Percentiles rank a stretch among this genome's conserved stretches.
Evolutionary conservation across 1,140 invertebrate species (phyloP).

Genomic region (Anastrepha ludens): DNA sequence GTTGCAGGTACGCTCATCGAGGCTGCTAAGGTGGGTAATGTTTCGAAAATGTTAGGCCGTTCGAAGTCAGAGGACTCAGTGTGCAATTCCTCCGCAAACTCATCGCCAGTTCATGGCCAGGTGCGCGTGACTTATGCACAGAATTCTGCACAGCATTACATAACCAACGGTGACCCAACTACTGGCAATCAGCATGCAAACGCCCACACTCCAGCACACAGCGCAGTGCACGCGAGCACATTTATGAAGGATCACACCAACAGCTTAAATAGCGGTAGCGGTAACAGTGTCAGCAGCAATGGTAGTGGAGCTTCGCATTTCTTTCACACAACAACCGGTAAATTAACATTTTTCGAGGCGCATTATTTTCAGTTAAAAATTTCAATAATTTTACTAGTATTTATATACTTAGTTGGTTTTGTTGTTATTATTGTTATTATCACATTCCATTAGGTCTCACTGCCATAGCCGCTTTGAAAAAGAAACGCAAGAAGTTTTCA

Average conservation of each 20-base stretch:
- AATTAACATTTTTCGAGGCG: not conserved
- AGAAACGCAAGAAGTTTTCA: constrained; percentile 87
- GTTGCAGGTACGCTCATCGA: constrained; percentile 85
- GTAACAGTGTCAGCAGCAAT: constrained; percentile 25
- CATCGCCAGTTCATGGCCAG: constrained; percentile 68
- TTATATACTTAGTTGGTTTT: too few species aligned
- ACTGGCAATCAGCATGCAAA: not conserved
- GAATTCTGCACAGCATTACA: constrained; percentile 63
- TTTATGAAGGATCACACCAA: constrained; percentile 32
- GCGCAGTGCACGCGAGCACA: not conserved
- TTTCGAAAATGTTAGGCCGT: constrained; percentile 84
- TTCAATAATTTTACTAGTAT: too few species aligned
- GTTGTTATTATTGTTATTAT: too few species aligned
- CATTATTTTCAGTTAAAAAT: not conserved
- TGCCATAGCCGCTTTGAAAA: constrained; percentile 82
- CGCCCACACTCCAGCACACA: constrained; percentile 14
- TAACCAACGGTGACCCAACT: constrained; percentile 57
- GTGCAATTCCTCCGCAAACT: constrained; percentile 78
- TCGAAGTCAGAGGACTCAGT: constrained; percentile 88
- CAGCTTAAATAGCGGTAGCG: constrained; percentile 47
- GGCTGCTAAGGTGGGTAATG: constrained; percentile 86
- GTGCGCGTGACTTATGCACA: constrained; percentile 69
- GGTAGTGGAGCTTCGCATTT: constrained; percentile 65
- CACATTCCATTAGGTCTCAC: constrained; percentile 70
- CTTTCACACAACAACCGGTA: constrained; percentile 70